These are phyloP conservation scores for Tricholauxania praeusta DNA, from an alignment of 2,888 invertebrate species.

Conservation along the genomic window DNA sequence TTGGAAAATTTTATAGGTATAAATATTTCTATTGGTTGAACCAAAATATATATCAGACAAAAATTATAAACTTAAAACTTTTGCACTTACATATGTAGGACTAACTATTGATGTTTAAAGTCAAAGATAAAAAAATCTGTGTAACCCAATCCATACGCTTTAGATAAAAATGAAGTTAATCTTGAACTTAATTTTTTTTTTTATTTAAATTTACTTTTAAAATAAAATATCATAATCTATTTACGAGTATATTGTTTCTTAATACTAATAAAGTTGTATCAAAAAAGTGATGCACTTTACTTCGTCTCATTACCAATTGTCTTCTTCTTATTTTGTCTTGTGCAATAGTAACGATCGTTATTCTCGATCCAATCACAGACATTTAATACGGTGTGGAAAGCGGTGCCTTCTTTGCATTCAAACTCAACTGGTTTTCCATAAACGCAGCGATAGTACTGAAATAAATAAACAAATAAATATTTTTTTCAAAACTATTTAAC, in stretches of 20 bases:
- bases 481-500: neutral
- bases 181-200: neutral
- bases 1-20: no score
- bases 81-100: no score
- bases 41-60: no score
- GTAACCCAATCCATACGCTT: no score
- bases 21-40: no score
- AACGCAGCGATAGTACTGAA: slow-evolving; percentile 87
- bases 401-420: slow-evolving; percentile 79
- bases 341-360: slow-evolving; percentile 72
- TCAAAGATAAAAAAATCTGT: no score
- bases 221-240: slow-evolving; percentile 11
- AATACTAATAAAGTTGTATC: neutral
- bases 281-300: slow-evolving; percentile 30
- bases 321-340: slow-evolving; percentile 52
- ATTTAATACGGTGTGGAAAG: slow-evolving; percentile 78
- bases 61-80: no score
- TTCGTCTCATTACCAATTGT: slow-evolving; percentile 50
- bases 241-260: neutral
- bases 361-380: slow-evolving; percentile 87
- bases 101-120: no score
- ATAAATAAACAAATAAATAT: slow-evolving; percentile 50
- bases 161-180: no score
- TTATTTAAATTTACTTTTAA: slow-evolving; percentile 14
- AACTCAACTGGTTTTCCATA: slow-evolving; percentile 81